These are phyloP conservation scores for Amorpha juglandis DNA, from an alignment of 2,888 invertebrate genomes.

Conservation along the genomic window DNA sequence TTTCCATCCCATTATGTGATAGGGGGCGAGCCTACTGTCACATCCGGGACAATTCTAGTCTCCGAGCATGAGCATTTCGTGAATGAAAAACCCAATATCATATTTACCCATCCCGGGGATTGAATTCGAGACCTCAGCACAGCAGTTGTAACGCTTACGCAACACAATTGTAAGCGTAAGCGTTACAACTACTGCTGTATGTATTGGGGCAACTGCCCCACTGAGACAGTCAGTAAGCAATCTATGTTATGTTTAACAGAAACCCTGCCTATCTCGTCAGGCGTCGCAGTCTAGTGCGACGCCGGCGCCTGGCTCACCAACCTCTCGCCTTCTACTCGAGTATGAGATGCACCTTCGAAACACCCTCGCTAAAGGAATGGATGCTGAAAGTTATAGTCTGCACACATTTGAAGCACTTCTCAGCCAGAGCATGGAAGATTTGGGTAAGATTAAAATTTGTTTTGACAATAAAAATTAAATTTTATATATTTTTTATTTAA, in stretches of 20 bases:
- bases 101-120: too few relatives aligned
- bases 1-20: too few relatives aligned
- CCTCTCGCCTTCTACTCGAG: conserved; percentile 93
- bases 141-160: too few relatives aligned
- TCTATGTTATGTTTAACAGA: conserved; percentile 45
- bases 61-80: too few relatives aligned
- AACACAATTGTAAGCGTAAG: too few relatives aligned
- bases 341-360: conserved; percentile 97
- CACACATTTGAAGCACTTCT: conserved; percentile 96
- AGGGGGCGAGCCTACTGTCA: too few relatives aligned
- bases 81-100: too few relatives aligned
- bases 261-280: conserved; percentile 79
- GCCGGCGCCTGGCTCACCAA: conserved; percentile 92
- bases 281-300: conserved; percentile 87
- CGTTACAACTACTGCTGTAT: too few relatives aligned
- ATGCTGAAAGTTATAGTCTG: conserved; percentile 96
- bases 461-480: conserved; percentile 35
- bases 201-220: too few relatives aligned
- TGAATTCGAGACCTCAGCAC: too few relatives aligned
- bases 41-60: too few relatives aligned
- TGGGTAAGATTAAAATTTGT: conserved; percentile 84
- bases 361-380: conserved; percentile 97
- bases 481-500: too few relatives aligned
- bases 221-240: not conserved
- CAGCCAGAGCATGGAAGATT: conserved; percentile 97